These are phyloP conservation scores for Rhinopomastus cyanomelas DNA, from an alignment of 2,113 vertebrate species.

Conservation along the genomic window DNA sequence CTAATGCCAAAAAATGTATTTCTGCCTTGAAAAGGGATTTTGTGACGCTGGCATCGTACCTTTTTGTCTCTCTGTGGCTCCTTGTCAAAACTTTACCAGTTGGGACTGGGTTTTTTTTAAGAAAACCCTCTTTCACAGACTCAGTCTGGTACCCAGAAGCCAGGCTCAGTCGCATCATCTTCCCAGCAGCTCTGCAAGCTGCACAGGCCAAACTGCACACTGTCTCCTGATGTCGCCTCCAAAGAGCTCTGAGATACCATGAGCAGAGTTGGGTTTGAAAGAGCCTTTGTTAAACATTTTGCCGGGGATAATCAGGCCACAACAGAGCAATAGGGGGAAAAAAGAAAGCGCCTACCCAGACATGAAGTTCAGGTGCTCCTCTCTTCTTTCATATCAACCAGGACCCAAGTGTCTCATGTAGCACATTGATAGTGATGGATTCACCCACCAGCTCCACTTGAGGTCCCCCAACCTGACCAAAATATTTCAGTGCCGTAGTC, in stretches of 20 bases:
- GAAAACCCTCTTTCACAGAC: not conserved
- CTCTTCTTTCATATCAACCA: not conserved
- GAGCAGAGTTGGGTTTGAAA: not conserved
- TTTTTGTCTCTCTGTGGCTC: constrained; percentile 3
- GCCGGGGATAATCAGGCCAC: not conserved
- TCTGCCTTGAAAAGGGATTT: constrained; percentile 20
- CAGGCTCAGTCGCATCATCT: not conserved
- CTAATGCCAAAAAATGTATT: constrained; percentile 8
- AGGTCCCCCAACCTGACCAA: not conserved
- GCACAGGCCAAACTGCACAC: rapidly evolving
- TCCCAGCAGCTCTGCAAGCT: not conserved
- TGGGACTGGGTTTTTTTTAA: rapidly evolving
- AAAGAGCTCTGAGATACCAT: not conserved
- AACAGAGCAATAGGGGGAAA: rapidly evolving
- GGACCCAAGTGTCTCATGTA: rapidly evolving
- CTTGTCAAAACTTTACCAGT: constrained; percentile 1
- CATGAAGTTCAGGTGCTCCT: not conserved
- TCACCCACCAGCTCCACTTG: not conserved
- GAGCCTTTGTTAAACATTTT: rapidly evolving
- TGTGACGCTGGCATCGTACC: not conserved
- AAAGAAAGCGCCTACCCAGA: not conserved
- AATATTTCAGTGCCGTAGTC: not conserved
- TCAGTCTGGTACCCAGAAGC: not conserved
- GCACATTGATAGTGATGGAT: not conserved
- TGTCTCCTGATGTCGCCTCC: rapidly evolving